Percentiles rank a stretch among this genome's conserved stretches.
Evolutionary conservation across 2,113 vertebrate species (phyloP).

Genomic region (Chionis minor): DNA sequence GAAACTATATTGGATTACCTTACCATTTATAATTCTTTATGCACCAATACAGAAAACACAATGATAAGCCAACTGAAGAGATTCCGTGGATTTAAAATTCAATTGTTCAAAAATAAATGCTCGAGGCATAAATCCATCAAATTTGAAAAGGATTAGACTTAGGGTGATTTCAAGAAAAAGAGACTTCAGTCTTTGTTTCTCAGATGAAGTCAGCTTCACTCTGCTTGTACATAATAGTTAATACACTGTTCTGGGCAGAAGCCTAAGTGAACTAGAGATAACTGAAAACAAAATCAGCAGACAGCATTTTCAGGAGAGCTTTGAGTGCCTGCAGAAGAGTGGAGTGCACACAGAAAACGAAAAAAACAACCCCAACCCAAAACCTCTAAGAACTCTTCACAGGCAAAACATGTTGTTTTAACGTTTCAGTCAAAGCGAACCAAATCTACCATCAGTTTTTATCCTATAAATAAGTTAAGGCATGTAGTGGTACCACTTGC

Average conservation of each 20-base stretch:
- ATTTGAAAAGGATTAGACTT: slow-evolving; percentile 13
- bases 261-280: not conserved
- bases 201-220: not conserved
- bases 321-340: not conserved
- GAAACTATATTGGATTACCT: not conserved
- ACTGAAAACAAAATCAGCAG: not conserved
- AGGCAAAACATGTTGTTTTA: not conserved
- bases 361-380: not conserved
- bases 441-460: not conserved
- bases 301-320: not conserved
- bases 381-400: not conserved
- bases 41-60: not conserved
- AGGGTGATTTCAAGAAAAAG: not conserved
- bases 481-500: not conserved
- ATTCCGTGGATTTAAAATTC: not conserved
- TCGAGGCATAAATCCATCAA: not conserved
- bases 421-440: not conserved
- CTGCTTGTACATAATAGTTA: not conserved
- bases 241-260: not conserved
- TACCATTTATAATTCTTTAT: not conserved
- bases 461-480: not conserved
- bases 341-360: not conserved
- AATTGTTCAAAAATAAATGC: not conserved
- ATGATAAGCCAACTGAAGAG: not conserved
- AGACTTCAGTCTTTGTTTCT: not conserved